phyloP scores from a whole-genome alignment of 2,888 invertebrate species.

The Lycaena phlaeas region DNA sequence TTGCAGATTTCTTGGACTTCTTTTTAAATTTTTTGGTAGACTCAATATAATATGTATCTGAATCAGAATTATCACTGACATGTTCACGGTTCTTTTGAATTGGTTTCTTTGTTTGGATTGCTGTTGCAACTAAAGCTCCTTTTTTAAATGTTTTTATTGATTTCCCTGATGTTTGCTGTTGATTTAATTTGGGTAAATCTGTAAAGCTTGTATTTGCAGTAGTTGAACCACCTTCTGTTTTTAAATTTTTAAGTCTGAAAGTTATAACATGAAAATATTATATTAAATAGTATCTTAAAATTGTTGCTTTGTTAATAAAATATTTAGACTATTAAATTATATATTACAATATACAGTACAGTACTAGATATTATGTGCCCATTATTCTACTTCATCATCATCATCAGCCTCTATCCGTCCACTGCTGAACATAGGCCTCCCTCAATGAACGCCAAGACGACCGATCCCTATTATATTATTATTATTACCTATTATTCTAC shows the following conservation, averaged over 20 bases:
- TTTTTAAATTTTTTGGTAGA: conserved; percentile 57
- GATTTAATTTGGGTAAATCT: conserved; percentile 51
- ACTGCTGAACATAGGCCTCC: too few relatives aligned
- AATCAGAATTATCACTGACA: conserved; percentile 51
- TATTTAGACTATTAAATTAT: too few relatives aligned
- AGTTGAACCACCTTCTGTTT: conserved; percentile 47
- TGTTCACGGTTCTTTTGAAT: conserved; percentile 29
- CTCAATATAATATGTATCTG: conserved; percentile 58
- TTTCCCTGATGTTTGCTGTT: conserved; percentile 29
- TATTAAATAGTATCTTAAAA: too few relatives aligned
- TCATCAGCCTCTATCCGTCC: too few relatives aligned
- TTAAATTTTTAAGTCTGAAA: conserved; percentile 58
- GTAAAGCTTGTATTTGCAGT: conserved; percentile 58
- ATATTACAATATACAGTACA: too few relatives aligned
- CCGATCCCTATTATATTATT: too few relatives aligned
- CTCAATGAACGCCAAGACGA: too few relatives aligned
- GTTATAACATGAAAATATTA: conserved; percentile 7
- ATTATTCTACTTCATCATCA: too few relatives aligned
- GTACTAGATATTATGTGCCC: too few relatives aligned
- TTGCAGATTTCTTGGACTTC: conserved; percentile 46
- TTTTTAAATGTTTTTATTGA: conserved; percentile 69
- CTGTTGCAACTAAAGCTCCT: conserved; percentile 73
- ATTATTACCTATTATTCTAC: conserved; percentile 24
- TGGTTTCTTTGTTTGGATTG: conserved; percentile 56
- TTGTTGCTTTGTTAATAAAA: too few relatives aligned